Evolutionary conservation across 23 tunicate species (phyloP).

Genomic region (Diplosoma virens): DNA sequence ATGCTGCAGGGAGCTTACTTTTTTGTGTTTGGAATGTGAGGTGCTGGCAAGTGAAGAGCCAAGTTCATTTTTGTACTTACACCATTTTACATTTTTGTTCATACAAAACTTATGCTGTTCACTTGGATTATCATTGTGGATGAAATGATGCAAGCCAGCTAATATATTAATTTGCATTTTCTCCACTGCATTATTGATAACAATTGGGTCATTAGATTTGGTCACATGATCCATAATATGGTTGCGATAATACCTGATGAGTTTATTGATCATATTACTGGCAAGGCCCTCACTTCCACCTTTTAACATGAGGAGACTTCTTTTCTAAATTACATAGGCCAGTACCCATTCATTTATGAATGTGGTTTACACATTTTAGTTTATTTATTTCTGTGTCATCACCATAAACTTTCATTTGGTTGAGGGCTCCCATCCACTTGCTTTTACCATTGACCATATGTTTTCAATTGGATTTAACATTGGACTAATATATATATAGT

Average conservation of each 20-base stretch:
- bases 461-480: too few relatives aligned
- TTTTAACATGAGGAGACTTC: background rate
- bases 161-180: conserved; percentile 23
- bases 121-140: background rate
- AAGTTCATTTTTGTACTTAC: background rate
- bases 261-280: background rate
- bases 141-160: conserved; percentile 12
- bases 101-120: conserved; percentile 20
- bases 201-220: conserved; percentile 1
- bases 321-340: conserved; percentile 15
- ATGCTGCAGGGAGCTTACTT: conserved; percentile 14
- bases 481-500: too few relatives aligned
- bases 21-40: background rate
- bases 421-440: too few relatives aligned
- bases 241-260: background rate
- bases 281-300: conserved; percentile 37
- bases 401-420: conserved; percentile 11
- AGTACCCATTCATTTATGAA: conserved; percentile 35
- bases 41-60: background rate
- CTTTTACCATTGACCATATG: too few relatives aligned
- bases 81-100: background rate
- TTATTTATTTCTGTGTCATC: background rate
- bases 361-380: conserved; percentile 26
- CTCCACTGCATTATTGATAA: background rate
- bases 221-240: conserved; percentile 15